phyloP scores from a whole-genome alignment of 2,797 vertebrate genomes.

The Gymnothorax javanicus region DNA sequence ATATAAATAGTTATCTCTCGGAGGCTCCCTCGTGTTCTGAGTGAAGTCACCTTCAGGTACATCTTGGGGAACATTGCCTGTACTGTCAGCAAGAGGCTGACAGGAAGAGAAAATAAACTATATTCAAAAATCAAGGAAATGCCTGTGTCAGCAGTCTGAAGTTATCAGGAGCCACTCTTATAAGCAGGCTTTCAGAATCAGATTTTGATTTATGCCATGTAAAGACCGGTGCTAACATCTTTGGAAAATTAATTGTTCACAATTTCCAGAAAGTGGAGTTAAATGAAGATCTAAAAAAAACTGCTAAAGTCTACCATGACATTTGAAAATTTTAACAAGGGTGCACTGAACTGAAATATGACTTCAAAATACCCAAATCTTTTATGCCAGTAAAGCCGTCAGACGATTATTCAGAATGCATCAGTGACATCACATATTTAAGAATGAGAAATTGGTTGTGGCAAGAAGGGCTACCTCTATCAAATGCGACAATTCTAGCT shows the following conservation, averaged over 20 bases:
- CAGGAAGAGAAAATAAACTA: slow-evolving; percentile 16
- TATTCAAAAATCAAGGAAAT: slow-evolving; percentile 20
- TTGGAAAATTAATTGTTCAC: neutral
- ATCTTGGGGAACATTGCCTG: neutral
- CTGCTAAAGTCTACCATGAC: neutral
- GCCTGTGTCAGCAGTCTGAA: slow-evolving; percentile 3
- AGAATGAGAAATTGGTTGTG: too few species aligned
- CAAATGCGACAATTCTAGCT: too few species aligned
- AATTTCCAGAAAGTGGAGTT: neutral
- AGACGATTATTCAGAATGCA: too few species aligned
- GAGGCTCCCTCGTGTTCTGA: neutral
- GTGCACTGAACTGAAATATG: too few species aligned
- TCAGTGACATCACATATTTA: too few species aligned
- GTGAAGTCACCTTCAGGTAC: slow-evolving; percentile 5
- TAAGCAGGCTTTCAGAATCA: neutral
- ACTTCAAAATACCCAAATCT: too few species aligned
- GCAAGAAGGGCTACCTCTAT: too few species aligned
- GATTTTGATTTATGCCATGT: neutral
- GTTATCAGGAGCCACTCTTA: neutral
- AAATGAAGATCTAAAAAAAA: neutral
- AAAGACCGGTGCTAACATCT: neutral
- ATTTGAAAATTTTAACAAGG: neutral
- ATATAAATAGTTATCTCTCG: too few species aligned
- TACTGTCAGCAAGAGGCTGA: neutral
- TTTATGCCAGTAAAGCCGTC: too few species aligned